Percentiles rank a stretch among this genome's conserved stretches.
Conservation (phyloP, 2,888 invertebrate genomes). For the Polymixis lichenea region DNA sequence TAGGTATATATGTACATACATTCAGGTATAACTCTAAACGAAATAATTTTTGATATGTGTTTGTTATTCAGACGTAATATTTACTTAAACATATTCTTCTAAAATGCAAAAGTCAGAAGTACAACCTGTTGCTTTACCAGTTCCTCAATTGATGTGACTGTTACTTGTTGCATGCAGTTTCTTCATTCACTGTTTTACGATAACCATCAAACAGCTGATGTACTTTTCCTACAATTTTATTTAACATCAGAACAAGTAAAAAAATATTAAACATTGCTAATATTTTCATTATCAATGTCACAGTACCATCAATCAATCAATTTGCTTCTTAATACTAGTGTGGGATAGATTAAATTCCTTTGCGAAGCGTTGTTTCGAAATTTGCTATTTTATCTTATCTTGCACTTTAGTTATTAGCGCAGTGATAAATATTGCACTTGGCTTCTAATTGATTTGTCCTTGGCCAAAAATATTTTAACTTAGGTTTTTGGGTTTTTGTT, state of each 20-base stretch:
- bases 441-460: conserved; percentile 61
- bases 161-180: conserved; percentile 51
- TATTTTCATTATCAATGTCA: conserved; percentile 25
- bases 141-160: conserved; percentile 24
- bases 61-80: neutral
- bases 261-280: neutral
- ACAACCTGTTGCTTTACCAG: conserved; percentile 48
- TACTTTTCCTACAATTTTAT: conserved; percentile 2
- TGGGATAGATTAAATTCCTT: conserved; percentile 57
- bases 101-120: conserved; percentile 1
- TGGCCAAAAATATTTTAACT: conserved; percentile 21
- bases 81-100: neutral
- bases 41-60: neutral
- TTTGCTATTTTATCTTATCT: conserved; percentile 65
- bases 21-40: neutral
- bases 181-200: conserved; percentile 16
- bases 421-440: conserved; percentile 72
- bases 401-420: conserved; percentile 53
- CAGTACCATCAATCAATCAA: conserved; percentile 18
- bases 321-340: conserved; percentile 8
- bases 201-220: conserved; percentile 1
- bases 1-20: too few species aligned
- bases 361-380: conserved; percentile 44
- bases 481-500: too few species aligned
- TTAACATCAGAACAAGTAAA: neutral